These are phyloP conservation scores for Stenodema calcarata DNA, from an alignment of 2,888 invertebrate species.

Conservation along the genomic window DNA sequence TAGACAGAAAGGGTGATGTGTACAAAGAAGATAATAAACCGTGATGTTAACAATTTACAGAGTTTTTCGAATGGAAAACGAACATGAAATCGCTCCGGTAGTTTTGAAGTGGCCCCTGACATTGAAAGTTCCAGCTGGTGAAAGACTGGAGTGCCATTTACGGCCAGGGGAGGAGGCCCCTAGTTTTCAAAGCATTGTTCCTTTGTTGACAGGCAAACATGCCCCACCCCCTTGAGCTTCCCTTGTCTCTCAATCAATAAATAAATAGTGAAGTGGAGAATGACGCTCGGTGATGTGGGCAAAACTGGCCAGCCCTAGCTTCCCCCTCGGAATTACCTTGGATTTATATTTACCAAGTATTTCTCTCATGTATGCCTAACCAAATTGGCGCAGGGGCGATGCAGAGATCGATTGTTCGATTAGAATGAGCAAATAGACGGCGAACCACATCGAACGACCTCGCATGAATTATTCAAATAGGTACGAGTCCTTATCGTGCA, in stretches of 20 bases:
- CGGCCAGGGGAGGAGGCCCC: background rate
- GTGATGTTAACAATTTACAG: too few species aligned
- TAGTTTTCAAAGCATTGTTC: constrained; percentile 21
- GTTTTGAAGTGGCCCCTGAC: background rate
- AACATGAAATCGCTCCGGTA: too few species aligned
- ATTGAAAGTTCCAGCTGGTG: background rate
- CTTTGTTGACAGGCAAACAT: constrained; percentile 6
- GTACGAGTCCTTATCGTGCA: background rate
- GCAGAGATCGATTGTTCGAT: background rate
- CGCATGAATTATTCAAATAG: background rate
- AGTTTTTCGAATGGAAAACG: too few species aligned
- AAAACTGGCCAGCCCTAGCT: too few species aligned
- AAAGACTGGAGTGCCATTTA: background rate
- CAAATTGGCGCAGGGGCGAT: background rate
- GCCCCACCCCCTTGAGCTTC: background rate
- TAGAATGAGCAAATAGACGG: background rate
- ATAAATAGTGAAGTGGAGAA: background rate
- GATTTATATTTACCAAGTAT: too few species aligned
- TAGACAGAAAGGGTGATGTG: too few species aligned
- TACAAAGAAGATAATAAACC: too few species aligned
- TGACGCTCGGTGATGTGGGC: background rate
- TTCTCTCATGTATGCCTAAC: too few species aligned
- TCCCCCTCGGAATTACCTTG: too few species aligned
- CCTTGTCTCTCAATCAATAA: background rate
- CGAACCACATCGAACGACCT: background rate